Percentiles rank a stretch among this genome's conserved stretches.
Conservation (phyloP, 2,113 vertebrate genomes). For the Rhinoptilus africanus region DNA sequence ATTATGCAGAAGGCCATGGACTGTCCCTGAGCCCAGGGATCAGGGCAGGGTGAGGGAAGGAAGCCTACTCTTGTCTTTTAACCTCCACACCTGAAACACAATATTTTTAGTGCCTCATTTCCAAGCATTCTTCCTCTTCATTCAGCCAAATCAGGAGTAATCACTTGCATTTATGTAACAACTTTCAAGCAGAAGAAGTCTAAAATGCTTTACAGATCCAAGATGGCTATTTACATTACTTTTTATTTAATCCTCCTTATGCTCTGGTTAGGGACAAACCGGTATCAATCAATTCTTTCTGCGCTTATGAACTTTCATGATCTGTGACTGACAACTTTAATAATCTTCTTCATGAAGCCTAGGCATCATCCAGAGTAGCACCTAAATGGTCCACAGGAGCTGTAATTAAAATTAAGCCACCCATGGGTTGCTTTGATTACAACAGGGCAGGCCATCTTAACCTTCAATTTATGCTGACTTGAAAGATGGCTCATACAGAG, state of each 20-base stretch:
- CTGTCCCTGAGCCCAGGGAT: not conserved
- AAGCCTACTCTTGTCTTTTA: not conserved
- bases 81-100: not conserved
- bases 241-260: constrained; percentile 6
- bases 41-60: fast-evolving
- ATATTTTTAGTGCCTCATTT: constrained; percentile 63
- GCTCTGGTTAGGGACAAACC: constrained; percentile 13
- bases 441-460: constrained; percentile 24
- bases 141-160: constrained; percentile 50
- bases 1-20: not conserved
- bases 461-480: constrained; percentile 34
- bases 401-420: constrained; percentile 62
- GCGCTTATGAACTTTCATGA: not conserved
- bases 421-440: constrained; percentile 50
- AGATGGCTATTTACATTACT: not conserved
- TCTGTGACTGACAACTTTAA: constrained; percentile 60
- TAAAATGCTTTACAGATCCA: not conserved
- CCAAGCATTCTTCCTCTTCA: constrained; percentile 53
- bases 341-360: constrained; percentile 34
- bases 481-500: constrained; percentile 2
- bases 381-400: constrained; percentile 56
- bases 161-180: constrained; percentile 39
- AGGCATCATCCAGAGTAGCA: constrained; percentile 28
- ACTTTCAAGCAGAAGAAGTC: constrained; percentile 1
- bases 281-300: constrained; percentile 17